phyloP scores from a whole-genome alignment of 2,113 vertebrate species.

The Athene noctua region DNA sequence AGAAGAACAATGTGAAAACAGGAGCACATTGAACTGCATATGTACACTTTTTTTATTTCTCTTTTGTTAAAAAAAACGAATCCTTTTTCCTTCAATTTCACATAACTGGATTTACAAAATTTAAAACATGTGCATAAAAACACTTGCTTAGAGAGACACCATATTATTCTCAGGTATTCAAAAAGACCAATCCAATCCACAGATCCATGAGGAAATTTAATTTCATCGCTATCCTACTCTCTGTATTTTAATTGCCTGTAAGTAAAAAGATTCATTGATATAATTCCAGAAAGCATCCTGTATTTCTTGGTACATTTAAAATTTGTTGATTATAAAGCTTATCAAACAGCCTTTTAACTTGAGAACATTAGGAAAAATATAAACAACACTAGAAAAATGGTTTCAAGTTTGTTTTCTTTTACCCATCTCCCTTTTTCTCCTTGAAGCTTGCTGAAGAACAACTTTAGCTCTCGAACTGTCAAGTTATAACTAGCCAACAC shows the following conservation, averaged over 20 bases:
- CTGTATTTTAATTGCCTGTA: background rate
- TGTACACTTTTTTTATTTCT: background rate
- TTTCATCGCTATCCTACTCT: background rate
- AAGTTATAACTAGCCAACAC: conserved; percentile 96
- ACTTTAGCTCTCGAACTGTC: conserved; percentile 95
- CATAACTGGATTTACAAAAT: background rate
- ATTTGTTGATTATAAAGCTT: background rate
- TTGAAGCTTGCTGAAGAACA: conserved; percentile 97
- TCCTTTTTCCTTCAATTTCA: background rate
- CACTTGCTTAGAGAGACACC: background rate
- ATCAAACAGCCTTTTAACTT: background rate
- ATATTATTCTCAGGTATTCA: background rate
- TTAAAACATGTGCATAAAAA: background rate
- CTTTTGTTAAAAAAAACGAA: background rate
- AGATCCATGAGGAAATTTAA: background rate
- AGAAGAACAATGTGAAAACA: background rate
- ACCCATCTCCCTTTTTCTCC: conserved; percentile 96
- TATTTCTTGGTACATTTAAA: background rate
- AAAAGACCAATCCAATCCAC: background rate
- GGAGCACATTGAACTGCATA: background rate
- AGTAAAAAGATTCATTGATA: background rate
- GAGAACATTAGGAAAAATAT: background rate
- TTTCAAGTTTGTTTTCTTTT: conserved; percentile 57
- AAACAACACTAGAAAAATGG: background rate
- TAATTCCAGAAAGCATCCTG: background rate